Conservation (phyloP, 2,797 vertebrate species). For the Natrix natrix region DNA sequence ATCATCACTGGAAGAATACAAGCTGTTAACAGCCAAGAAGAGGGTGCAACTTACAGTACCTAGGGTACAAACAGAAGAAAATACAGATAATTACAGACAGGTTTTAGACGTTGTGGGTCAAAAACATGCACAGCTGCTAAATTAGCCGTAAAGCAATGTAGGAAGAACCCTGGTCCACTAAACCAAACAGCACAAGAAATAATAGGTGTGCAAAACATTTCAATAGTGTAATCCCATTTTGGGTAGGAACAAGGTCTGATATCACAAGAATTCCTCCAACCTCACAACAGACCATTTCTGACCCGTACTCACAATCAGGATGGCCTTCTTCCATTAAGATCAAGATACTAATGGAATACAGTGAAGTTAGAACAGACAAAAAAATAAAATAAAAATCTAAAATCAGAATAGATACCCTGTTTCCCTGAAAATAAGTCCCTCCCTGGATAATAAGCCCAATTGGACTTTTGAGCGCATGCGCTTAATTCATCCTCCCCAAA, state of each 20-base stretch:
- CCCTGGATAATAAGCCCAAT: no score
- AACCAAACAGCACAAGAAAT: background rate
- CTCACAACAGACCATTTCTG: background rate
- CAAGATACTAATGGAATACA: background rate
- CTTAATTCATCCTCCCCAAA: no score
- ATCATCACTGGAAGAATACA: conserved; percentile 90
- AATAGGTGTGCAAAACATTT: background rate
- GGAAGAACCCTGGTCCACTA: background rate
- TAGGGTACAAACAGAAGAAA: conserved; percentile 57
- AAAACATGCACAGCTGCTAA: background rate
- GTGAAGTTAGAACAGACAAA: background rate
- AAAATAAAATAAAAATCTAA: background rate
- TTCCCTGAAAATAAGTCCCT: no score
- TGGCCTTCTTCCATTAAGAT: background rate
- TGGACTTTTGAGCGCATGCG: no score
- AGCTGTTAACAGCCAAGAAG: conserved; percentile 76
- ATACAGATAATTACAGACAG: conserved; percentile 16
- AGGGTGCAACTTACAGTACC: conserved; percentile 83
- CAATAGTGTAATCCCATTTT: background rate
- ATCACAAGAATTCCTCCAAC: background rate
- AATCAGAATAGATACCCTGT: background rate
- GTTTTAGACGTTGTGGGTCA: background rate
- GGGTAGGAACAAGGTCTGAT: background rate
- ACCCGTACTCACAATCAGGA: background rate
- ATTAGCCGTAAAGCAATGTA: background rate